Conservation (phyloP, 1,140 invertebrate species). For the Aphaenogaster ashmeadi region DNA sequence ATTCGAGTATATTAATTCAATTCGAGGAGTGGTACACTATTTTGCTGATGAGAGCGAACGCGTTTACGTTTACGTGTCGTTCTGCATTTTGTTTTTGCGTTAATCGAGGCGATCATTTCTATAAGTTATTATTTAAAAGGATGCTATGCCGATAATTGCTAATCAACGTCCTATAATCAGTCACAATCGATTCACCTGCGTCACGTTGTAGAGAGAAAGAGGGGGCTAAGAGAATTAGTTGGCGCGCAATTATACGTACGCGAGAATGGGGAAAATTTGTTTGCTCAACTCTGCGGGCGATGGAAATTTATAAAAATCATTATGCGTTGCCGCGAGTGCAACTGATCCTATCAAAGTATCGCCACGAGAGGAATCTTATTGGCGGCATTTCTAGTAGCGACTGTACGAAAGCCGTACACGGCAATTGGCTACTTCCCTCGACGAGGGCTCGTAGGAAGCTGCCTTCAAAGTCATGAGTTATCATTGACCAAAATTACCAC, state of each 20-base stretch:
- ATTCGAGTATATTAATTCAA: slow-evolving; percentile 26
- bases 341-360: slow-evolving; percentile 23
- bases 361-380: slow-evolving; percentile 71
- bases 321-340: not conserved
- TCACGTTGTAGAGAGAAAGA: not conserved
- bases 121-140: not conserved
- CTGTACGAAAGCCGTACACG: slow-evolving; percentile 83
- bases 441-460: slow-evolving; percentile 85
- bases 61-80: not conserved
- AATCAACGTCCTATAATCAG: not conserved
- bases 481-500: slow-evolving; percentile 85
- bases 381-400: slow-evolving; percentile 82
- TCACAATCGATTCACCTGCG: not conserved
- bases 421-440: slow-evolving; percentile 85
- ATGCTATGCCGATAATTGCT: not conserved
- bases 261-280: not conserved
- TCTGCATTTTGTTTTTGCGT: not conserved
- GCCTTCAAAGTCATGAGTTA: slow-evolving; percentile 87
- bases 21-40: not conserved
- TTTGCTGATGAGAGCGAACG: not conserved
- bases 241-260: not conserved
- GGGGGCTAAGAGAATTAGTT: not conserved
- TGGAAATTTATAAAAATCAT: not conserved
- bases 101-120: not conserved
- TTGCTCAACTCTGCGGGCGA: not conserved